These are phyloP conservation scores for Haemorhous mexicanus DNA, from an alignment of 2,113 vertebrate species.

Conservation along the genomic window DNA sequence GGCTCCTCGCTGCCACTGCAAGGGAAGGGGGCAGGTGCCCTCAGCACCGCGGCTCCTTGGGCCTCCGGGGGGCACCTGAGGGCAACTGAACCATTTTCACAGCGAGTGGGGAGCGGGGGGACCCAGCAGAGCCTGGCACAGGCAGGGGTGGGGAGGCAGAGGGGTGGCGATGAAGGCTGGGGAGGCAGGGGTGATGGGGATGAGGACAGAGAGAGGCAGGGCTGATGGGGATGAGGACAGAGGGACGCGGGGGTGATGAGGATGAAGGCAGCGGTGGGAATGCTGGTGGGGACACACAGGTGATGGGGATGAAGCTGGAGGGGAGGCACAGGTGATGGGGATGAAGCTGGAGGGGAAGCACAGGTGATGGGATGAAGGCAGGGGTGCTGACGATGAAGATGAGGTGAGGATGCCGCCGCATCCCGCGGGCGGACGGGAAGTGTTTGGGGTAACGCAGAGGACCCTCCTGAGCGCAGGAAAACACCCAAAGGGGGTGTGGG, in stretches of 20 bases:
- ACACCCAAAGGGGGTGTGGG: neutral
- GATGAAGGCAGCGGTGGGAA: neutral
- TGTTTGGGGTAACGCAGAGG: neutral
- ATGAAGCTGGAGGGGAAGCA: neutral
- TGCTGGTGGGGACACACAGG: neutral
- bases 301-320: neutral
- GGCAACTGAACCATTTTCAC: neutral
- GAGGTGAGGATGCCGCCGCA: neutral
- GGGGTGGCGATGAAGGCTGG: neutral
- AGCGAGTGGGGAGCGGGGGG: neutral
- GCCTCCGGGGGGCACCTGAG: neutral
- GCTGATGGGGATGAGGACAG: neutral
- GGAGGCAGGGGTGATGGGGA: no score
- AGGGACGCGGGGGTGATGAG: no score
- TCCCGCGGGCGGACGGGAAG: neutral
- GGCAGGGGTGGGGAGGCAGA: neutral
- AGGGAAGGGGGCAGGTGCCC: neutral
- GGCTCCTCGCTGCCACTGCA: neutral
- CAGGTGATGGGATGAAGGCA: neutral
- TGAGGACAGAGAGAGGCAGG: fast-evolving
- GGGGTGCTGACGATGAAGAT: neutral
- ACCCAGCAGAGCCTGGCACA: neutral
- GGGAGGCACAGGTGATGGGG: no score
- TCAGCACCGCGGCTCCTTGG: neutral
- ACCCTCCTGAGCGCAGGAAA: neutral